Evolutionary conservation across 2,888 invertebrate genomes (phyloP).

Genomic region (Tipula lateralis): DNA sequence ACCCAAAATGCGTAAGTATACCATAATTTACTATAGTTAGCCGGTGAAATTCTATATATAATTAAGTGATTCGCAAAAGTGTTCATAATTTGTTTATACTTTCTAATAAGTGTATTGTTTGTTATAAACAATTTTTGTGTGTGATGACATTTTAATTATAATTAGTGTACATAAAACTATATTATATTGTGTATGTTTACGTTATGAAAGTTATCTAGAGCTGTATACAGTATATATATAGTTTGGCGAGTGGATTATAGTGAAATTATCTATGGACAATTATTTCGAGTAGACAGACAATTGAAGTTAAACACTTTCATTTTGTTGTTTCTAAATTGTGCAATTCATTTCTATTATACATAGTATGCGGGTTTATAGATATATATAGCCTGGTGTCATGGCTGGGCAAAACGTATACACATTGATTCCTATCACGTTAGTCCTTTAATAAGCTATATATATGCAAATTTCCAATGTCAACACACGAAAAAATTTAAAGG

Average conservation of each 20-base stretch:
- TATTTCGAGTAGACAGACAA: neutral
- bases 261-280: slow-evolving; percentile 5
- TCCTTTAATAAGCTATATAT: neutral
- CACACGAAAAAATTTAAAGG: neutral
- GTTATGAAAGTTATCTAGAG: slow-evolving; percentile 11
- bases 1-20: slow-evolving; percentile 62
- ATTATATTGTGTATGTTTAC: neutral
- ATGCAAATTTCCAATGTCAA: neutral
- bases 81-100: neutral
- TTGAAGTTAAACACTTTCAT: neutral
- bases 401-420: neutral
- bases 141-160: slow-evolving; percentile 11
- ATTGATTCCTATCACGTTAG: neutral
- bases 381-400: neutral
- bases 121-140: slow-evolving; percentile 26
- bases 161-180: neutral
- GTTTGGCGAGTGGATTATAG: neutral
- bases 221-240: neutral
- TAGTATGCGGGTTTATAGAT: neutral
- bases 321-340: slow-evolving; percentile 19
- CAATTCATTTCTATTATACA: neutral
- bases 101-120: neutral
- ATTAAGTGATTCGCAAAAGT: neutral
- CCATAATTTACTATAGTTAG: slow-evolving; percentile 32
- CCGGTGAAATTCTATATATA: slow-evolving; percentile 7